Conservation (phyloP, 2,888 invertebrate species). For the Elegia similella region DNA sequence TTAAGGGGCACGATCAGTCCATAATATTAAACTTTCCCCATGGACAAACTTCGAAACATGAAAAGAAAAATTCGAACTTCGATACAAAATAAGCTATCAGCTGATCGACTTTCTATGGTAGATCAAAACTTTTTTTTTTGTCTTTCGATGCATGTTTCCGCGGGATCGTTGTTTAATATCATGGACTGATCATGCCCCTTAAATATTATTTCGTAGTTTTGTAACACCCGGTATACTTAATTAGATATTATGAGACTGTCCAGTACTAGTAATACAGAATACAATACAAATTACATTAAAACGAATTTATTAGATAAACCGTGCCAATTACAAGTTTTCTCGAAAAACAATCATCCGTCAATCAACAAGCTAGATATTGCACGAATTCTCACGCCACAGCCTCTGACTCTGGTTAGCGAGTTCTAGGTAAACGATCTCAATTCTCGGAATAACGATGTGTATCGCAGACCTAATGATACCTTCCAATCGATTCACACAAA, state of each 20-base stretch:
- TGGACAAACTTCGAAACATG: too few species aligned
- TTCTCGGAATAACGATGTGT: slow-evolving; percentile 59
- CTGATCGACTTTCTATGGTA: too few species aligned
- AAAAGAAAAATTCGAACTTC: too few species aligned
- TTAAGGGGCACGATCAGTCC: too few species aligned
- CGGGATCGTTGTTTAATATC: too few species aligned
- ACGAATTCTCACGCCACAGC: slow-evolving; percentile 59
- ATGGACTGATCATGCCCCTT: too few species aligned
- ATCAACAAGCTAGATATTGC: slow-evolving; percentile 50
- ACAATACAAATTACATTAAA: neutral
- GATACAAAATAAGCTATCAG: too few species aligned
- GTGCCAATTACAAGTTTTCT: slow-evolving; percentile 29
- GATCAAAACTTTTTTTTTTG: too few species aligned
- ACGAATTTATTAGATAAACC: slow-evolving; percentile 26
- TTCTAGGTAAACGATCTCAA: slow-evolving; percentile 48
- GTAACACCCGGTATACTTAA: too few species aligned
- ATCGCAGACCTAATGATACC: slow-evolving; percentile 58
- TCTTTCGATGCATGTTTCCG: too few species aligned
- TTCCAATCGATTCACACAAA: slow-evolving; percentile 40
- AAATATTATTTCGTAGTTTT: neutral
- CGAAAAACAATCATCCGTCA: slow-evolving; percentile 46
- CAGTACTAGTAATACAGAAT: neutral
- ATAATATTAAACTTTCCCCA: too few species aligned
- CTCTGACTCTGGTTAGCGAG: slow-evolving; percentile 39
- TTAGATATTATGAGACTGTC: too few species aligned